Percentiles rank a stretch among this genome's conserved stretches.
phyloP scores from a whole-genome alignment of 2,888 invertebrate genomes.

The Eucera pruinosa region DNA sequence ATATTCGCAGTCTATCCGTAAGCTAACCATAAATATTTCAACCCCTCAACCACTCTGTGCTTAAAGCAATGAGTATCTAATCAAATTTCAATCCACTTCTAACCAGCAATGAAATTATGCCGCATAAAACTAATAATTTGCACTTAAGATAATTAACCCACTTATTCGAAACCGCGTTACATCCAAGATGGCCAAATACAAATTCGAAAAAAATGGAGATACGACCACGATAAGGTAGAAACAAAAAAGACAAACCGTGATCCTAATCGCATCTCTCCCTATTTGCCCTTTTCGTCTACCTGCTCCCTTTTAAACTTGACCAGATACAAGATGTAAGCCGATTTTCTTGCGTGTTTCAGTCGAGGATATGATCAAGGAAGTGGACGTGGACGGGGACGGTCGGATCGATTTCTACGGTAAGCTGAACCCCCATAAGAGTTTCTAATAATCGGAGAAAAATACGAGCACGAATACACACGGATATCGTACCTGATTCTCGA shows the following conservation, averaged over 20 bases:
- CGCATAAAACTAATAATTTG: too few species aligned
- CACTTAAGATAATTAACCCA: too few species aligned
- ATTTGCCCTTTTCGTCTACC: background rate
- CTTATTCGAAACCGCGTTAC: too few species aligned
- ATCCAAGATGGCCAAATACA: too few species aligned
- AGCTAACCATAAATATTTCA: too few species aligned
- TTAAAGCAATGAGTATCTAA: too few species aligned
- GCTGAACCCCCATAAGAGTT: slow-evolving; percentile 39
- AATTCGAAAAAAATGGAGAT: too few species aligned
- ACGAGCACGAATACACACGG: background rate
- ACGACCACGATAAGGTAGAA: too few species aligned
- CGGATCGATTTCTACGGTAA: slow-evolving; percentile 96
- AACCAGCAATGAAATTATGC: too few species aligned
- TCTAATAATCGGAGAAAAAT: slow-evolving; percentile 36
- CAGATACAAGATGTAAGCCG: slow-evolving; percentile 19
- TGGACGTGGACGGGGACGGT: slow-evolving; percentile 97
- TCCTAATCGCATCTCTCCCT: background rate
- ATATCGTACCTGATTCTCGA: slow-evolving; percentile 10
- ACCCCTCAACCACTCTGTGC: too few species aligned
- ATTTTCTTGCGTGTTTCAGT: slow-evolving; percentile 86
- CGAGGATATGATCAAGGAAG: slow-evolving; percentile 98
- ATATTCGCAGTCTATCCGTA: too few species aligned
- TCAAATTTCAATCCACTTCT: too few species aligned
- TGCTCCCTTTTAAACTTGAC: background rate
- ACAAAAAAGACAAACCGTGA: background rate